A percentile compares a stretch with the other conserved stretches of the same genome.
phyloP scores from a whole-genome alignment of 2,113 vertebrate genomes.

The Microcebus tavaratra region DNA sequence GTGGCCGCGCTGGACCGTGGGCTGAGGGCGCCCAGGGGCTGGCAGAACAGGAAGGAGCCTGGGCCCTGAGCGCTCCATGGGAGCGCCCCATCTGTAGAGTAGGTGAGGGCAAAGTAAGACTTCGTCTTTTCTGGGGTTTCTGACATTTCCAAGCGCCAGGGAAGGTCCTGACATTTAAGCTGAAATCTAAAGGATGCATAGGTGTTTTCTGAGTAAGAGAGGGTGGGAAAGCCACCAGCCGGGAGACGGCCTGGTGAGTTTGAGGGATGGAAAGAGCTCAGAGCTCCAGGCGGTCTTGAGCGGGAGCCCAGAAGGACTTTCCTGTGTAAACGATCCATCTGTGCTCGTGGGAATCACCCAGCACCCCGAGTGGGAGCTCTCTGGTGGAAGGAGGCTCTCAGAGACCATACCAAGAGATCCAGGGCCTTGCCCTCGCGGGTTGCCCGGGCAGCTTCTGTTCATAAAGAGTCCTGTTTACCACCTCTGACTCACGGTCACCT shows the following conservation, averaged over 20 bases:
- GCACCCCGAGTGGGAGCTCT: not conserved
- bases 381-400: not conserved
- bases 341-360: not conserved
- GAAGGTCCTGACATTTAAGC: not conserved
- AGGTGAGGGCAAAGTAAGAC: not conserved
- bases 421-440: not conserved
- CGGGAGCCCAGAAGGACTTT: not conserved
- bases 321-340: not conserved
- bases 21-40: not conserved
- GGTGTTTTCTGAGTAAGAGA: not conserved
- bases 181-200: not conserved
- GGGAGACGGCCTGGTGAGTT: not conserved
- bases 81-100: not conserved
- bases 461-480: constrained; percentile 47
- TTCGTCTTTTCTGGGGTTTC: not conserved
- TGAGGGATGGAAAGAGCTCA: not conserved
- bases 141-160: not conserved
- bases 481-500: constrained; percentile 50
- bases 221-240: not conserved
- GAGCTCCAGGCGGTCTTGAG: not conserved
- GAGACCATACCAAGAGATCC: not conserved
- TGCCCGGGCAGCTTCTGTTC: constrained; percentile 23
- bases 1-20: not conserved
- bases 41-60: not conserved
- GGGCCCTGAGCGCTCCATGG: not conserved